Conservation (phyloP, 2,113 vertebrate species). For the Myanophis thanlyinensis region DNA sequence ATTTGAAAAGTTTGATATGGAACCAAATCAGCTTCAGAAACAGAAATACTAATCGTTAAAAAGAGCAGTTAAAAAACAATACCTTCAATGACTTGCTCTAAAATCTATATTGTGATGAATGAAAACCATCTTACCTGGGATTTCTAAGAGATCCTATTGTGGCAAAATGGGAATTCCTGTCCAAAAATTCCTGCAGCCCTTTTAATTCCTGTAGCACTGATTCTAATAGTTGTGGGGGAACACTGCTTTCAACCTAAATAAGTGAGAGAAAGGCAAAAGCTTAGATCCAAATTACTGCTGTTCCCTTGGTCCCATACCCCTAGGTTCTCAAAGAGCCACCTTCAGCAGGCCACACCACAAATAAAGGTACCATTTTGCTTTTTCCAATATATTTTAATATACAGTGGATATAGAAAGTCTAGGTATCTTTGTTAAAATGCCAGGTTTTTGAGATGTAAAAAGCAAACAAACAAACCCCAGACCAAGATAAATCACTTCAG, state of each 20-base stretch:
- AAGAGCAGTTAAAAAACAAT: not conserved
- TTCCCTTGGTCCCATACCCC: not conserved
- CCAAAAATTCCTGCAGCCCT: slow-evolving; percentile 90
- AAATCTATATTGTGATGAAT: not conserved
- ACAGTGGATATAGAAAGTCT: not conserved
- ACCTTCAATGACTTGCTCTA: not conserved
- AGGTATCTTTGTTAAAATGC: not conserved
- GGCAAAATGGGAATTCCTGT: slow-evolving; percentile 93
- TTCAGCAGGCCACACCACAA: not conserved
- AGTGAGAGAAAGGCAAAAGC: not conserved
- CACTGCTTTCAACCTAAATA: slow-evolving; percentile 89
- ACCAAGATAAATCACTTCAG: not conserved
- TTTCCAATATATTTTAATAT: not conserved
- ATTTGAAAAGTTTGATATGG: not conserved
- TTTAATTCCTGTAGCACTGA: slow-evolving; percentile 82
- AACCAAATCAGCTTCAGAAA: not conserved
- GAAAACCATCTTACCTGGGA: slow-evolving; percentile 76
- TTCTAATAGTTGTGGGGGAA: slow-evolving; percentile 79
- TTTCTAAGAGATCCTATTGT: slow-evolving; percentile 82
- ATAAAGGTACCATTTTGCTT: not conserved
- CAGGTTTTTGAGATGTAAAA: not conserved
- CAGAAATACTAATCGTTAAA: not conserved
- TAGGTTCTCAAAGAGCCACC: not conserved
- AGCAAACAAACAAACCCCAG: not conserved
- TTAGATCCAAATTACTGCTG: not conserved